phyloP scores from a whole-genome alignment of 2,888 invertebrate genomes.

The Thereva nobilitata region DNA sequence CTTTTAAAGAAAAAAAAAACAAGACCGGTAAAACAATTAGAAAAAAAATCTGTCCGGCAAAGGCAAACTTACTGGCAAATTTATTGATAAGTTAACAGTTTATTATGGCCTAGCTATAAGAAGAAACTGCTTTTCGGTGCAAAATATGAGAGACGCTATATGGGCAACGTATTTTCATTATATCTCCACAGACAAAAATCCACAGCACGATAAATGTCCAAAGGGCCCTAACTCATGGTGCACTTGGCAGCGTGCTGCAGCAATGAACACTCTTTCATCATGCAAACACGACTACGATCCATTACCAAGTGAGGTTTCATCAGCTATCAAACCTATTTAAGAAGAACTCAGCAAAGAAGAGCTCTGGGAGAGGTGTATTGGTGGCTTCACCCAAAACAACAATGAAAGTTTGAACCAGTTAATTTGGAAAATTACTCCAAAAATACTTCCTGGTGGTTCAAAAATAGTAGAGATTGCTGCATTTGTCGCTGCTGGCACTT shows the following conservation, averaged over 20 bases:
- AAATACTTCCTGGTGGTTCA: background rate
- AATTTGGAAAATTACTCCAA: background rate
- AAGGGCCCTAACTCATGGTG: slow-evolving; percentile 22
- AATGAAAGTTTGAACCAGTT: slow-evolving; percentile 6
- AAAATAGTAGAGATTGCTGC: background rate
- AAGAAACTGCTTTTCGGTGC: slow-evolving; percentile 44
- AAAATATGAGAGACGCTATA: slow-evolving; percentile 46
- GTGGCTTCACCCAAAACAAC: background rate
- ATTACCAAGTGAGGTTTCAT: background rate
- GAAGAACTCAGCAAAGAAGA: background rate
- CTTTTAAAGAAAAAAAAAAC: too few species aligned
- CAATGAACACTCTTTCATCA: background rate
- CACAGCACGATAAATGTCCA: slow-evolving; percentile 47
- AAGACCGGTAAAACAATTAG: background rate
- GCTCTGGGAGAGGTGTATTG: slow-evolving; percentile 3
- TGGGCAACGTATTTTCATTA: slow-evolving; percentile 48
- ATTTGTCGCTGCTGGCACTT: background rate
- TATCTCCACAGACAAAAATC: slow-evolving; percentile 47
- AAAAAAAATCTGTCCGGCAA: slow-evolving; percentile 27
- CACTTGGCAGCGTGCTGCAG: background rate
- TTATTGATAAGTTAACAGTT: slow-evolving; percentile 44
- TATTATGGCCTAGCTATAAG: slow-evolving; percentile 48
- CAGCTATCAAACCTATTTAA: background rate
- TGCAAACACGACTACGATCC: background rate
- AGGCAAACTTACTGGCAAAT: slow-evolving; percentile 41